Conservation (phyloP, 1,140 invertebrate genomes). For the Anoplolepis gracilipes region DNA sequence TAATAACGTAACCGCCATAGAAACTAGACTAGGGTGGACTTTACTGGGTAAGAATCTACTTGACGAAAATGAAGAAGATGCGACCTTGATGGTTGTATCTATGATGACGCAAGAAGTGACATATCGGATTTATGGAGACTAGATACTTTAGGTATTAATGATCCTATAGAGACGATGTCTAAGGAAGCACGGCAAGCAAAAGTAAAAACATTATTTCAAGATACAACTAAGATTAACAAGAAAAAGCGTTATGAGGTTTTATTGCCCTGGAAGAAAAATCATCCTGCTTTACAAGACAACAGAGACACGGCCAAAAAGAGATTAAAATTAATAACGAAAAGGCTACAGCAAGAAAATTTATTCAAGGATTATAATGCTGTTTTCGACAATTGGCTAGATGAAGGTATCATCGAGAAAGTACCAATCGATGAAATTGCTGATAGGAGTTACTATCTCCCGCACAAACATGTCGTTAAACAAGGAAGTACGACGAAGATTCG, state of each 20-base stretch:
- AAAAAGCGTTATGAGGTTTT: not conserved
- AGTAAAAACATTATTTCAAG: not conserved
- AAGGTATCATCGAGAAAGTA: not conserved
- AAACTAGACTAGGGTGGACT: conserved; percentile 77
- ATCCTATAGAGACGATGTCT: not conserved
- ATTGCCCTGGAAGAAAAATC: not conserved
- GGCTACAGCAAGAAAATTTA: not conserved
- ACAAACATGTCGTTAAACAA: not conserved
- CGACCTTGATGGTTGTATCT: not conserved
- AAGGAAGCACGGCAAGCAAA: not conserved
- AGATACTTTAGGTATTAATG: not conserved
- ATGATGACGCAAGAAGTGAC: not conserved
- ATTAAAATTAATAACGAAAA: not conserved
- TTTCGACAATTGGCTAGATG: not conserved
- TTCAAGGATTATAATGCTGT: not conserved
- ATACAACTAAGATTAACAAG: not conserved
- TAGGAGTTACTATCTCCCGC: not conserved
- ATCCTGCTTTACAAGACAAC: not conserved
- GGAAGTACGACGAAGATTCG: not conserved
- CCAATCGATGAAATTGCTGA: not conserved
- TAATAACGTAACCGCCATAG: conserved; percentile 68
- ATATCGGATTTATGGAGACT: not conserved
- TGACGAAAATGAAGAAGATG: not conserved
- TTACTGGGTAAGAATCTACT: conserved; percentile 66
- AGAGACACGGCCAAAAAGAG: not conserved